Base-by-base conservation (phyloP, 2,888 invertebrate genomes). In the Drosophila kokeensis region DNA sequence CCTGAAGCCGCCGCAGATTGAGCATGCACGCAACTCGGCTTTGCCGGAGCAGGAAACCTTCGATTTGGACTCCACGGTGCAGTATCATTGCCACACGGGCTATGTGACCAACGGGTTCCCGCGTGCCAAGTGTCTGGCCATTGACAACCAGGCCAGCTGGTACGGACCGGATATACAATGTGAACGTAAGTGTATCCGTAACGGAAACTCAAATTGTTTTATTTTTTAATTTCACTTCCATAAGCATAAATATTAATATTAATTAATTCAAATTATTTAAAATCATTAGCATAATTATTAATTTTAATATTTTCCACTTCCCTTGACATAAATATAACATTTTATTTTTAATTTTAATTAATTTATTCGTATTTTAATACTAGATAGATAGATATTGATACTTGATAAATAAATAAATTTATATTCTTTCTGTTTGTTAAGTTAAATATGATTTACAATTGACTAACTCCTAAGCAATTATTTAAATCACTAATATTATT, bases 111-210 rank as follows among this genome's bases (percentile, higher is more conserved):
- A 97, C 90, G 99, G 99, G 0, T 97, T 98, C 93, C 96, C 97
- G 2, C 94, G 96, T 49, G 98, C 99, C 55, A 99, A 98, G 94
- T 99, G 99, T 92, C 94, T 99, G 77, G 96, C 97, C 70, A 97
- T 98, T 84, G 97, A 98, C 83, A 92, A 94, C 0, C 96, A 96
- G 83, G 98, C 99, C 1, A 97, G 97, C 80, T 99, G 99, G 99
- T 98, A 97, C 90, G 99, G 99, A 2, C 99, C 99, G 2, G 98
- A 99, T 88, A 97, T 99, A 86, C 96, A 96, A 72, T 99, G 99
- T 92, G 97, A 98, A 95, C 98, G 99, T 96, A 94, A 96, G 85
- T 78, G 1, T 11, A 2, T 24, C 45, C 45, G 45, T 24, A 45
- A 8, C 8, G 45, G 45, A 24, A 21, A 45, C 7, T 45, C n/a